phyloP scores from a whole-genome alignment of 2,797 vertebrate genomes.

The Nasua narica region DNA sequence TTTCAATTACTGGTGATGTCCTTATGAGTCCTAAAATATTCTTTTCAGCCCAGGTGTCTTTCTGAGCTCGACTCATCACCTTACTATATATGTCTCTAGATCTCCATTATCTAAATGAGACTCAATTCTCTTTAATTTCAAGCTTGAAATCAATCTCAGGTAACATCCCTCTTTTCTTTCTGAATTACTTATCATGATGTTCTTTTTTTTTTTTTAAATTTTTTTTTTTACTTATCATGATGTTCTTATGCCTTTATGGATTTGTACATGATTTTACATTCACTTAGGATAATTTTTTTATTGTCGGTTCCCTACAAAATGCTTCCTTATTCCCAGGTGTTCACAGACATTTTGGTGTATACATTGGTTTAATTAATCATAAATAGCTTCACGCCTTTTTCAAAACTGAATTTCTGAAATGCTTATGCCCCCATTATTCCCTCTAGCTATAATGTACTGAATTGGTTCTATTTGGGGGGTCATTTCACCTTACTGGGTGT shows the following conservation, averaged over 20 bases:
- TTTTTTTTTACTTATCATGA: too few relatives aligned
- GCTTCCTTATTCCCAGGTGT: background rate
- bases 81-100: background rate
- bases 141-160: background rate
- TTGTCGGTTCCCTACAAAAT: background rate
- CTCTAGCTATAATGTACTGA: background rate
- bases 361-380: background rate
- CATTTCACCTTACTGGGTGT: background rate
- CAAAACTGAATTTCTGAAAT: background rate
- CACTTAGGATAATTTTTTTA: background rate
- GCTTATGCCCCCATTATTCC: background rate
- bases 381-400: background rate
- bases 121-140: background rate
- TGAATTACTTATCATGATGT: background rate
- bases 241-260: background rate
- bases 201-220: too few relatives aligned
- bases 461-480: background rate
- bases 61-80: background rate
- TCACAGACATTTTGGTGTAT: background rate
- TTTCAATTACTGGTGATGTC: background rate
- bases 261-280: background rate
- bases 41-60: background rate
- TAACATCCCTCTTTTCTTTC: background rate
- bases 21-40: background rate
- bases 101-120: background rate